Evolutionary conservation across 1,140 invertebrate genomes (phyloP).

Genomic region (Neotoxoptera formosana): DNA sequence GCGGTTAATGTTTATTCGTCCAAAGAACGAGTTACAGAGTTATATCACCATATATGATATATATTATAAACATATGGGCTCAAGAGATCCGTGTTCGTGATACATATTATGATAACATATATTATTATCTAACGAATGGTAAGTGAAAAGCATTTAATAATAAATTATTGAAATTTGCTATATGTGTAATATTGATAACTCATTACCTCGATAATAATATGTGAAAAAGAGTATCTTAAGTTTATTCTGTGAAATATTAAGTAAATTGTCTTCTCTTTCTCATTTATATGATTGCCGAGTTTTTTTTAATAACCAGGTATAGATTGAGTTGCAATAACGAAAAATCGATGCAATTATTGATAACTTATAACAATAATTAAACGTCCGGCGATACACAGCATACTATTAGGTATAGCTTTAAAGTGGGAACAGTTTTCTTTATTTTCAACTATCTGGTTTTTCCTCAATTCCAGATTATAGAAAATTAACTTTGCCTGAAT

Average conservation of each 20-base stretch:
- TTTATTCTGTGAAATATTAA: neutral
- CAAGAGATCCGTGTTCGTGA: neutral
- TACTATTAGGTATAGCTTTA: neutral
- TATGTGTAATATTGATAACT: neutral
- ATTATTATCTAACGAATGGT: neutral
- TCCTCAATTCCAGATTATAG: neutral
- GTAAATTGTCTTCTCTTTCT: neutral
- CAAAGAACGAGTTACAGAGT: neutral
- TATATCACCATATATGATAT: neutral
- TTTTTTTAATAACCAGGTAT: neutral
- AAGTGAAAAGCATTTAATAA: neutral
- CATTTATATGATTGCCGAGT: neutral
- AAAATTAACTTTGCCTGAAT: neutral
- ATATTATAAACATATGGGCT: neutral
- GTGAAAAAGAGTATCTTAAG: neutral
- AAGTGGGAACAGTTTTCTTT: neutral
- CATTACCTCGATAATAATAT: neutral
- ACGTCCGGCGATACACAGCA: neutral
- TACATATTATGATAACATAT: neutral
- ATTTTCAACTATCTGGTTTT: neutral
- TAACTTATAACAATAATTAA: neutral
- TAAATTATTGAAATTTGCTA: neutral
- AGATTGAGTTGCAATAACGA: neutral
- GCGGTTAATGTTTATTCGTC: neutral
- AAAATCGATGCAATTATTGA: neutral